A percentile compares a stretch with the other conserved stretches of the same genome.
Conservation (phyloP, 2,888 invertebrate genomes). For the Ecliptopera silaceata region DNA sequence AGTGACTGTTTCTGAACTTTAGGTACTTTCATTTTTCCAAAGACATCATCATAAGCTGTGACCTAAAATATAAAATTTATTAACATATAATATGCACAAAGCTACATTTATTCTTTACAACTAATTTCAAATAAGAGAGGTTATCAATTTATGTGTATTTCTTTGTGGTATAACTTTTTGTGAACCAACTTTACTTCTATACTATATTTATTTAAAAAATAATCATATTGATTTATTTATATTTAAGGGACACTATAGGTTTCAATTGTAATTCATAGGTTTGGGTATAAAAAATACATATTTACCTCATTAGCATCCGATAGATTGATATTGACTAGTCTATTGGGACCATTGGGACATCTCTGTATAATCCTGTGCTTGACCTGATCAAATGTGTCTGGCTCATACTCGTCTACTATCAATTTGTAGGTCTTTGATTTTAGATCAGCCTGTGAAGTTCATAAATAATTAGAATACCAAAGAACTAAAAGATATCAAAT, state of each 20-base stretch:
- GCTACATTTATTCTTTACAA: neutral
- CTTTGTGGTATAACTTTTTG: too few species aligned
- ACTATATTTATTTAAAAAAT: too few species aligned
- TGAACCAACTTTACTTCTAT: too few species aligned
- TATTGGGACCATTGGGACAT: constrained; percentile 83
- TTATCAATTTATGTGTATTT: too few species aligned
- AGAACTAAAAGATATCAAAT: too few species aligned
- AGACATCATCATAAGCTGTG: constrained; percentile 57
- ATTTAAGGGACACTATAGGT: too few species aligned
- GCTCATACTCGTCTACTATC: constrained; percentile 84
- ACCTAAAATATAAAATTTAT: constrained; percentile 53
- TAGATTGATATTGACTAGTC: constrained; percentile 85
- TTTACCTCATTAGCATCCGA: constrained; percentile 85
- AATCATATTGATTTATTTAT: too few species aligned
- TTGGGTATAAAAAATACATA: neutral
- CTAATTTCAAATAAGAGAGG: too few species aligned
- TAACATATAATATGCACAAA: neutral
- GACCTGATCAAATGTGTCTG: constrained; percentile 83
- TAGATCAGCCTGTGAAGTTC: constrained; percentile 50
- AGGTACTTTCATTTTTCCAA: constrained; percentile 60
- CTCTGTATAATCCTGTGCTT: constrained; percentile 83
- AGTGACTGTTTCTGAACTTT: constrained; percentile 56
- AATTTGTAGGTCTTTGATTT: constrained; percentile 83
- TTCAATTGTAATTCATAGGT: too few species aligned
- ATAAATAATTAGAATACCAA: too few species aligned